A percentile compares a stretch with the other conserved stretches of the same genome.
phyloP scores from a whole-genome alignment of 2,797 vertebrate genomes.

The Enteromius anoplus region DNA sequence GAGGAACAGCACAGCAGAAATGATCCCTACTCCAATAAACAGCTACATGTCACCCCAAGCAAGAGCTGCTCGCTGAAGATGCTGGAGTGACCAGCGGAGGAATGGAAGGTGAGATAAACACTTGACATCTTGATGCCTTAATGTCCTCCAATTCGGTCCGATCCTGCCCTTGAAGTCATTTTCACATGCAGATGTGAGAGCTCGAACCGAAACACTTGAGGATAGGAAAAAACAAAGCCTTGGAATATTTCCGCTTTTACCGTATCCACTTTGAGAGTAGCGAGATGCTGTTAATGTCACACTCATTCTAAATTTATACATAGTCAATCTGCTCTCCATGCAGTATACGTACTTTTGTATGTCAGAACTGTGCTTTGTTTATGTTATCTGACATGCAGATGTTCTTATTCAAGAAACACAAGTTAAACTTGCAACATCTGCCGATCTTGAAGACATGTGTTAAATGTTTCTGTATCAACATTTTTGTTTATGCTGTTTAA shows the following conservation, averaged over 20 bases:
- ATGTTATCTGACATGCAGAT: neutral
- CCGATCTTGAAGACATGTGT: neutral
- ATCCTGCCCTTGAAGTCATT: constrained; percentile 46
- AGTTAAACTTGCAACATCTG: neutral
- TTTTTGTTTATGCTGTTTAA: neutral
- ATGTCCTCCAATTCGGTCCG: constrained; percentile 1
- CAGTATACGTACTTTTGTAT: neutral
- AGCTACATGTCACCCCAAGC: constrained; percentile 13
- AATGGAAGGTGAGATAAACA: constrained; percentile 3
- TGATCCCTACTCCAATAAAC: constrained; percentile 19
- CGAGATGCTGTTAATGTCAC: constrained; percentile 2
- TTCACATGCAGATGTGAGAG: constrained; percentile 49
- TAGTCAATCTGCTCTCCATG: neutral
- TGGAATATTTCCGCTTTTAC: constrained; percentile 46
- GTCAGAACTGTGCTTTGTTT: neutral
- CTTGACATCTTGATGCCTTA: constrained; percentile 34
- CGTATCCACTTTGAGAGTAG: constrained; percentile 23
- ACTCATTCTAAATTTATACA: constrained; percentile 13
- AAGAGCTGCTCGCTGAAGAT: constrained; percentile 1
- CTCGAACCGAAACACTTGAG: constrained; percentile 48
- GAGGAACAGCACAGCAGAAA: neutral
- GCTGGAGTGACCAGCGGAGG: neutral
- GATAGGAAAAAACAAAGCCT: constrained; percentile 36
- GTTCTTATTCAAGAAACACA: neutral
- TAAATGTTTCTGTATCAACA: neutral